A percentile compares a stretch with the other conserved stretches of the same genome.
These are phyloP conservation scores for Rugalucina vietnamica DNA, from an alignment of 2,888 invertebrate species.

Conservation along the genomic window DNA sequence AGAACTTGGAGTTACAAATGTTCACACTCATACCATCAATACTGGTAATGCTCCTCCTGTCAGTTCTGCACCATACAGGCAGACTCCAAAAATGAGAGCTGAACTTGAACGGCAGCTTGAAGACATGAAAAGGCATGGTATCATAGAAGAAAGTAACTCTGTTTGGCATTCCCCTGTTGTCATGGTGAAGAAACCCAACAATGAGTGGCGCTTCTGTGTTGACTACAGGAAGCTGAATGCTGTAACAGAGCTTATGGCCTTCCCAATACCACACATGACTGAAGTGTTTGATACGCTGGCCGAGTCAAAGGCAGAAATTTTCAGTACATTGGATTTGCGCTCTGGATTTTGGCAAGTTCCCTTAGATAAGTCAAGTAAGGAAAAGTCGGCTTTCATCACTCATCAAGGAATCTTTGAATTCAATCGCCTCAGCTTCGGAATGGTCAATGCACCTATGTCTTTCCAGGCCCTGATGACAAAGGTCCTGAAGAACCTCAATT, in stretches of 20 bases:
- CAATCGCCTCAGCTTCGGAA: conserved; percentile 52
- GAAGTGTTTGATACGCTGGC: conserved; percentile 45
- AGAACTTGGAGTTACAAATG: conserved; percentile 23
- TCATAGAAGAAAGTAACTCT: conserved; percentile 23
- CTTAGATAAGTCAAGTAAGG: conserved; percentile 22
- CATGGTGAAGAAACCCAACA: conserved; percentile 42
- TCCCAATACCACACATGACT: conserved; percentile 39
- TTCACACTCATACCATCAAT: conserved; percentile 33
- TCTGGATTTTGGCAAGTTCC: conserved; percentile 52
- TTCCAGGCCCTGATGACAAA: no score
- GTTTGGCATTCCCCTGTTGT: conserved; percentile 27
- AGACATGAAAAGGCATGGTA: conserved; percentile 10
- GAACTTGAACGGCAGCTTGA: conserved; percentile 30
- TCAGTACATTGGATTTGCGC: conserved; percentile 31
- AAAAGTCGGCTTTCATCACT: conserved; percentile 51
- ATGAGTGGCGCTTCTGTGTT: conserved; percentile 34
- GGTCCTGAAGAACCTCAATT: no score
- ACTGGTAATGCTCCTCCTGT: conserved; percentile 21
- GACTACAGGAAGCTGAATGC: conserved; percentile 33
- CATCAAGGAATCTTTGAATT: conserved; percentile 48
- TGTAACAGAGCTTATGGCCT: conserved; percentile 27
- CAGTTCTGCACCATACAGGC: conserved; percentile 26
- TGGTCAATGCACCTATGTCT: conserved; percentile 47
- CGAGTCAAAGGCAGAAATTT: conserved; percentile 37
- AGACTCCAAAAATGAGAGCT: no score